Base-by-base conservation (phyloP, 2,797 vertebrate species). In the Lerista edwardsae region DNA sequence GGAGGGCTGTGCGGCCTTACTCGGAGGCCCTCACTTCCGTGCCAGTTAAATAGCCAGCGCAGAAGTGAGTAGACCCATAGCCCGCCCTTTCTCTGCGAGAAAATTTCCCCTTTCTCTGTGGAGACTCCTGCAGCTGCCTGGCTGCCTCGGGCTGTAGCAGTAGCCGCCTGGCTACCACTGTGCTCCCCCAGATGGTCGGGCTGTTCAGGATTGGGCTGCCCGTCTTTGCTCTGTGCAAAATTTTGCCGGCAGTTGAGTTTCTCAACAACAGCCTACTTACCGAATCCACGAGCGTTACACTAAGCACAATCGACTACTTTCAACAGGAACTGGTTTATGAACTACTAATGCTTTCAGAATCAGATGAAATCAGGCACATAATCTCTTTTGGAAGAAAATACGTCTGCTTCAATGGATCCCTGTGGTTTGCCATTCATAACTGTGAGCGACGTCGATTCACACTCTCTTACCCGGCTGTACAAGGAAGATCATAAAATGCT, bases 341-440 rank as follows among this genome's bases (percentile, higher is more conserved):
- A 93, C 90, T 87, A 57, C 68, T 92, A 93, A 94, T 78, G 86
- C 88, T 88, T 93, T 90, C 85, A 93, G 92, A 94, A 89, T 75
- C 17, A 62, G 75, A 91, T 83, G 74, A 91, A 92, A 91, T 90
- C 90, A 84, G 47, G 55, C 29, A 79, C 11, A 3, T 62, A 80
- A 79, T 74, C 86, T 94, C 93, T 92, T 87, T 87, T 79, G 86
- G 15, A 10, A 74, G 65, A 61, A 90, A 86, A 92, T 86, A 93
- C 79, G 81, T 87, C 87, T 73, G 25, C 12, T 83, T 85, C 86
- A 36, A 78, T 75, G 80, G 80, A 88, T 88, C 75, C 79, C 79
- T 82, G 87, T 44, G 78, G 83, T 90, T 93, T 88, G 93, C 88
- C 86, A 89, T 89, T 89, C 87, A 90, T 85, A 93, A 89, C 87